Base-by-base conservation (phyloP, 35 echinoderm and acorn worm species). In the Lytechinus variegatus region DNA sequence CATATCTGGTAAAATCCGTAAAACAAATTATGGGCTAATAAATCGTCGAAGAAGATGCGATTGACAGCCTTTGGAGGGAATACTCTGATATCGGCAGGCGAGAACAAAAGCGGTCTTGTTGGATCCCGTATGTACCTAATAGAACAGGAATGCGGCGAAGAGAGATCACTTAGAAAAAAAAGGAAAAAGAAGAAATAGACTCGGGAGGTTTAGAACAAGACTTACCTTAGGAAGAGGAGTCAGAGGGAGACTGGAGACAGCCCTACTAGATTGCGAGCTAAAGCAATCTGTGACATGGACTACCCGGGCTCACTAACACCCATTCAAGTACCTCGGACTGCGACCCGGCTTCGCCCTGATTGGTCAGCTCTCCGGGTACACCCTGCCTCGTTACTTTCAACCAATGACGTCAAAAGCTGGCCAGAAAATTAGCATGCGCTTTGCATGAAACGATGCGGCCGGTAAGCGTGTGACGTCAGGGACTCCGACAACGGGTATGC, bases 331-430 rank as follows among this genome's bases (percentile, higher is more conserved):
- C 92, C 55, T 93, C 92, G 92, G 29, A 55, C 92, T 57, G 28
- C 52, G 54, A 54, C 28, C 53, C 92, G 21, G 87, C 87, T 53
- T 13, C 6, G 44, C 54, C 27, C 56, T 92, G 56, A 96, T 96
- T 96, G 95, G 95, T 54, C 56, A n/a, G 29, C 89, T 27, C 28
- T 89, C 3, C 16, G 58, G 87, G 71, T 89, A 58, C 94, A 86
- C 96, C 96, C 96, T 28, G 54, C 57, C 87, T 95, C 54, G 90
- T 95, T 96, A 96, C 96, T 96, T 96, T 94, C 87, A 11, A 55
- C 96, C 94, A 95, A 96, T 96, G 94, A 96, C 54, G 60, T 52
- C 21, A 79, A 87, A 57, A 91, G 16, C 86, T 79, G 58, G 71
- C 16, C 54, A 54, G 93, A 29, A 91, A n/a, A 27, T 96, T 54